phyloP scores from a whole-genome alignment of 2,113 vertebrate species.

The Sylvia atricapilla region DNA sequence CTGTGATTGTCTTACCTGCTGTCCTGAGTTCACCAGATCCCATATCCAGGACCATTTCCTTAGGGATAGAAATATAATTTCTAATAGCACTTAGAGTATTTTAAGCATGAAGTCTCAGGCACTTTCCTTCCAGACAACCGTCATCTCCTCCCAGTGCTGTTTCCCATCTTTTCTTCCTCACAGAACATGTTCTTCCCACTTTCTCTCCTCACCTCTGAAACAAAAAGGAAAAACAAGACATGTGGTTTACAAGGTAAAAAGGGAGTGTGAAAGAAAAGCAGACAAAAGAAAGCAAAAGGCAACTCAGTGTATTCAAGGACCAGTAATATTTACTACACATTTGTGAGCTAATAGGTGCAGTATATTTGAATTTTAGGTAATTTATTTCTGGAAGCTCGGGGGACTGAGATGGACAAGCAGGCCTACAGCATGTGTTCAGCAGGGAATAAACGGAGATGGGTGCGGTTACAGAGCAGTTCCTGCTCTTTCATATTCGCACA shows the following conservation, averaged over 20 bases:
- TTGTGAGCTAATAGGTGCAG: background rate
- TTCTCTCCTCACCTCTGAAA: background rate
- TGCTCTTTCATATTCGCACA: background rate
- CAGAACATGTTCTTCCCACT: background rate
- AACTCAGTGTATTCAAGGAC: background rate
- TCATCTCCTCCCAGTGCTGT: background rate
- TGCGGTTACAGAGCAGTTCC: background rate
- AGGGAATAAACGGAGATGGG: background rate
- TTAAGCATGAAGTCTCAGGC: background rate
- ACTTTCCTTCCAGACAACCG: background rate
- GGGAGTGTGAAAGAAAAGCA: background rate
- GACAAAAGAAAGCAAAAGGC: background rate
- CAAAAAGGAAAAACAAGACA: background rate
- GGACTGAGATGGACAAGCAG: background rate
- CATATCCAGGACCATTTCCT: background rate
- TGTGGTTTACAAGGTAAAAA: background rate
- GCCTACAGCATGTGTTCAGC: background rate
- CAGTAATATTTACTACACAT: background rate
- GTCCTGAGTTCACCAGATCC: background rate
- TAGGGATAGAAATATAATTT: background rate
- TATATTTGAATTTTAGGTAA: background rate
- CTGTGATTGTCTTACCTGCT: background rate
- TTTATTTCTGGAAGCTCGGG: background rate
- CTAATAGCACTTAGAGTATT: background rate
- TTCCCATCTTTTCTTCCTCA: background rate